Evolutionary conservation across 2,113 vertebrate genomes (phyloP).

Genomic region (Phrynocephalus versicolor): DNA sequence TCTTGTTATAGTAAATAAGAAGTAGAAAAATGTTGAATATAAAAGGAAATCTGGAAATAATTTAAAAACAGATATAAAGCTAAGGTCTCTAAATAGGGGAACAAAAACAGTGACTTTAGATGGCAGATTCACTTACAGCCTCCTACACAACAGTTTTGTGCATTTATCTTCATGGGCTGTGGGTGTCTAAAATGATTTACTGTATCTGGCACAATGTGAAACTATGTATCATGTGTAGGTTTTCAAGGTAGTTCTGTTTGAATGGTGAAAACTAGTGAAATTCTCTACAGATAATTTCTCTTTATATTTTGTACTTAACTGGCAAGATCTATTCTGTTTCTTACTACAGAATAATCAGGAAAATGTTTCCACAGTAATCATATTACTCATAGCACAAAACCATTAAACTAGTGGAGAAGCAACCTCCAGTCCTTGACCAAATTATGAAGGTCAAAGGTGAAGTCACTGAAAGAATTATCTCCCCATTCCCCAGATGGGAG

Average conservation of each 20-base stretch:
- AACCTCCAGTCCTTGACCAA: too few species aligned
- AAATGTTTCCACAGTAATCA: conserved; percentile 70
- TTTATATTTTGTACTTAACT: conserved; percentile 61
- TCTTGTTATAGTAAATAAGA: conserved; percentile 36
- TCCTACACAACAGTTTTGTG: conserved; percentile 54
- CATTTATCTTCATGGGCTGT: conserved; percentile 63
- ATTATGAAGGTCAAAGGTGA: too few species aligned
- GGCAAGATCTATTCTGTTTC: conserved; percentile 65
- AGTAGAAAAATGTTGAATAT: conserved; percentile 51
- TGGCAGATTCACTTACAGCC: conserved; percentile 60
- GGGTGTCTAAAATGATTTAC: conserved; percentile 70
- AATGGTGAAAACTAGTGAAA: conserved; percentile 56
- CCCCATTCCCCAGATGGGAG: too few species aligned
- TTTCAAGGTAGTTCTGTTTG: conserved; percentile 10
- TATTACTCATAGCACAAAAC: conserved; percentile 56
- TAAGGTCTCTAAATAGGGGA: conserved; percentile 55
- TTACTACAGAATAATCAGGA: conserved; percentile 67
- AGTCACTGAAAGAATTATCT: too few species aligned
- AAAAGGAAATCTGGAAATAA: conserved; percentile 55
- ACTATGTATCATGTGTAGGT: neutral
- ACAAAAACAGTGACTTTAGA: conserved; percentile 63
- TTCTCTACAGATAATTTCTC: conserved; percentile 66
- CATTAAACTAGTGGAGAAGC: too few species aligned
- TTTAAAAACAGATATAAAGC: conserved; percentile 47
- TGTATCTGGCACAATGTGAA: conserved; percentile 60